Evolutionary conservation across 2,888 invertebrate species (phyloP), one percentile per base, ranked within the genome.

Genomic region (Neocrepidodera transversa): DNA sequence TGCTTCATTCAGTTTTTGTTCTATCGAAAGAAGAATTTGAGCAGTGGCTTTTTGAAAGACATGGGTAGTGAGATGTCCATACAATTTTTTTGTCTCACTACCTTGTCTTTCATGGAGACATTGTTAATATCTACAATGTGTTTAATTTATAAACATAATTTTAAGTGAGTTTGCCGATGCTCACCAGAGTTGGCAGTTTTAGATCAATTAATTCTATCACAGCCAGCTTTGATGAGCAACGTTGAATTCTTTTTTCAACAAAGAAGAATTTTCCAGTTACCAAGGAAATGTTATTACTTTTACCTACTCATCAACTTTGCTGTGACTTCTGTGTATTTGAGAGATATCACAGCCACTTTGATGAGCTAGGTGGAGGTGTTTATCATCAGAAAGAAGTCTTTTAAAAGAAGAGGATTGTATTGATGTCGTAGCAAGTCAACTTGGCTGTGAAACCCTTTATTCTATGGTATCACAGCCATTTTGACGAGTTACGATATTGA

Each of bases 341-440:
- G 87, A 72, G 93, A 91, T 93, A 94, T 95, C 95, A 95, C 94
- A 95, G 95, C 94, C 93, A 93, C 92, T 94, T 95, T 94, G 93
- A 93, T 91, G 90, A 90, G 88, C 88, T 90, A 84, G 87, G 87
- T 85, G 82, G 69, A 61, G 64, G 59, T 57, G 54, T 36, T 11
- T 30, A 54, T 51, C 68, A 47, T 48, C 61, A 38, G 2, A 18
- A 14, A 10, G 11, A 26, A 30, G 23, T 16, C 3, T 16, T 43
- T 23, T 13, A 2, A 14, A 50, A 50, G 38, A 28, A 28, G 30
- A 23, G 36, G 18, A 43, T 8, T 28, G 38, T 62, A 65, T 70
- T 67, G 74, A 72, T 76, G 78, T 78, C 81, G 84, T 83, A 82
- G 83, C 87, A 86, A 60, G 90, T 90, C 87, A 89, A 90, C 88